Base-by-base conservation (phyloP, 2,113 vertebrate species). In the Rissa tridactyla region DNA sequence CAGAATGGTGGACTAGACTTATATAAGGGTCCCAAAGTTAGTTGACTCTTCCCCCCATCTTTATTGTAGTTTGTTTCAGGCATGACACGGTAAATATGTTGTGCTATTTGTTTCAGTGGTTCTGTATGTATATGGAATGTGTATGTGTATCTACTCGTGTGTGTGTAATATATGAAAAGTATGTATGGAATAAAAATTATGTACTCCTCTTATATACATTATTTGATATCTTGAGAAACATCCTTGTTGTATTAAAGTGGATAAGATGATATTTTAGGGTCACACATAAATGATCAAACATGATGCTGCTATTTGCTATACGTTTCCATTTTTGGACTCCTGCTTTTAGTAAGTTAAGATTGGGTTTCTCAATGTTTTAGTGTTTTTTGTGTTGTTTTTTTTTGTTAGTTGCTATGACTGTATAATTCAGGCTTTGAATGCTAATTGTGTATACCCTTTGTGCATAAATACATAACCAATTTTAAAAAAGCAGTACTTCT, bases 201-300 rank as follows among this genome's bases (percentile, higher is more conserved):
- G 15, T 55, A 4, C 2, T 51, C 7, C 27, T 47, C 2, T 11
- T 23, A n/a, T 34, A 5, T 29, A 10, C 8, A 2, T 30, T 36
- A 21, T 30, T 79, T 73, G 19, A 2, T 57, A 71, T 12, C 17
- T 57, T 66, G 11, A 61, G 85, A 97, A 96, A 91, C 61, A 85
- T 93, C 34, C 70, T 97, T 98, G 92, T 97, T 98, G 92, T 95
- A 94, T 96, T 97, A 79, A 97, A 97, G 86, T 83, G 68, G 91
- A 86, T 97, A 94, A 96, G 91, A 91, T 97, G 94, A 94, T 68
- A 95, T 97, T 97, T 97, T 97, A 97, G 98, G 95, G 94, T 97
- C 97, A 97, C 44, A 32, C 66, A 93, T 92, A 65, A 71, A 85
- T 81, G 95, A 97, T 97, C 94, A 97, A 97, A 97, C 78, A 90